phyloP scores from a whole-genome alignment of 1,140 invertebrate species.

The Microplitis mediator region DNA sequence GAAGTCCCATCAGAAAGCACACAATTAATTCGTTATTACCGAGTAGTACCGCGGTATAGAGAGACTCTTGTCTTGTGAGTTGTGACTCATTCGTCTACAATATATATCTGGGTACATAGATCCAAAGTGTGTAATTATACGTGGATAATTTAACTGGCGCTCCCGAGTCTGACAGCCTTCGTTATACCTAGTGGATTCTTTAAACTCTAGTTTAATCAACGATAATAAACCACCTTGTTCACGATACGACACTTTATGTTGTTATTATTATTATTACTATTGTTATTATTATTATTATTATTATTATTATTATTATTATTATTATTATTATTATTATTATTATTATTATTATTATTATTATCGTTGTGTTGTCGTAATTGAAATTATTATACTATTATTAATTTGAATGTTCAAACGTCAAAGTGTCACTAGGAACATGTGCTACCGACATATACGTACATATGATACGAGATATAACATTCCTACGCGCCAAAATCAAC shows the following conservation, averaged over 20 bases:
- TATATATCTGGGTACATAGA: not conserved
- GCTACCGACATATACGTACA: not conserved
- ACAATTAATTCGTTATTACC: constrained; percentile 17
- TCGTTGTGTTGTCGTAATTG: not conserved
- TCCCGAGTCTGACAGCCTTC: not conserved
- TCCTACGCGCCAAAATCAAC: constrained; percentile 2
- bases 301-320: not conserved
- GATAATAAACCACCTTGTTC: not conserved
- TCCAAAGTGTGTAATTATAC: not conserved
- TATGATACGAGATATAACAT: constrained; percentile 1
- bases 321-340: not conserved
- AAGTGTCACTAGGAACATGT: not conserved
- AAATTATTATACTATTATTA: not conserved
- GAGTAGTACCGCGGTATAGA: not conserved
- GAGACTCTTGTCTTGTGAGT: too few species aligned
- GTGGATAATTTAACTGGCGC: constrained; percentile 11
- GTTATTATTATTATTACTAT: not conserved
- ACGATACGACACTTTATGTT: too few species aligned
- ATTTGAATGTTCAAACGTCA: not conserved
- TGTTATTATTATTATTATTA: not conserved
- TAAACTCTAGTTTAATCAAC: not conserved
- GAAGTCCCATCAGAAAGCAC: not conserved
- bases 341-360: not conserved
- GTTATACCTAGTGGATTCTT: not conserved
- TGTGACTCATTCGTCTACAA: too few species aligned